Percentiles rank a stretch among this genome's conserved stretches.
Evolutionary conservation across 2,113 vertebrate genomes (phyloP).

Genomic region (Asarcornis scutulata): DNA sequence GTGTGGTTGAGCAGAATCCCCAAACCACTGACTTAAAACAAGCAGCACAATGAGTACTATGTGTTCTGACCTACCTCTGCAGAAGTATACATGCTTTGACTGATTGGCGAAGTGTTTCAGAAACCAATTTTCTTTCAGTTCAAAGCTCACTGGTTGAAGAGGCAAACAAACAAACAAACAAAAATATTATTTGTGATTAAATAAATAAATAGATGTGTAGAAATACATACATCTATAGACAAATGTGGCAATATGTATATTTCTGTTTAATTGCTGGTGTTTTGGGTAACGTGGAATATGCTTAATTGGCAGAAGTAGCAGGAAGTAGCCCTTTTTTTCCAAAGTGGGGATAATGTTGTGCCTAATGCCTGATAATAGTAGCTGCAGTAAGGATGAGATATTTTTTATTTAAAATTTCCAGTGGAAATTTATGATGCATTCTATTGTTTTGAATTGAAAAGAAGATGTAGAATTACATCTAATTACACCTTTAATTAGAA

Average conservation of each 20-base stretch:
- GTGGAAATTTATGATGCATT: neutral
- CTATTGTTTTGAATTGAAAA: neutral
- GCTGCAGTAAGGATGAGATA: neutral
- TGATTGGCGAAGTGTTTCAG: neutral
- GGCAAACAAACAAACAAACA: neutral
- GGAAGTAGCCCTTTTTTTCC: neutral
- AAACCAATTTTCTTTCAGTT: neutral
- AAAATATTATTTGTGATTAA: neutral
- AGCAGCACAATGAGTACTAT: neutral
- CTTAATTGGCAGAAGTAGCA: neutral
- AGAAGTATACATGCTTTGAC: neutral
- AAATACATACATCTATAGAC: neutral
- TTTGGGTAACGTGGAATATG: neutral
- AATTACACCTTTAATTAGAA: neutral
- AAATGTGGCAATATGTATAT: neutral
- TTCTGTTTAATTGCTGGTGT: neutral
- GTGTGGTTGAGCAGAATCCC: neutral
- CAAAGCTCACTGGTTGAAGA: neutral
- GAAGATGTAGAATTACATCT: neutral
- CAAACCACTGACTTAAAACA: neutral
- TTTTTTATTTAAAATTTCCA: slow-evolving; percentile 5
- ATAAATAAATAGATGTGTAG: neutral
- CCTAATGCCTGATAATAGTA: neutral
- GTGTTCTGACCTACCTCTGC: neutral
- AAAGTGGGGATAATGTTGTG: neutral